Conservation (phyloP, 2,888 invertebrate genomes). For the Scaptomyza tumidula region DNA sequence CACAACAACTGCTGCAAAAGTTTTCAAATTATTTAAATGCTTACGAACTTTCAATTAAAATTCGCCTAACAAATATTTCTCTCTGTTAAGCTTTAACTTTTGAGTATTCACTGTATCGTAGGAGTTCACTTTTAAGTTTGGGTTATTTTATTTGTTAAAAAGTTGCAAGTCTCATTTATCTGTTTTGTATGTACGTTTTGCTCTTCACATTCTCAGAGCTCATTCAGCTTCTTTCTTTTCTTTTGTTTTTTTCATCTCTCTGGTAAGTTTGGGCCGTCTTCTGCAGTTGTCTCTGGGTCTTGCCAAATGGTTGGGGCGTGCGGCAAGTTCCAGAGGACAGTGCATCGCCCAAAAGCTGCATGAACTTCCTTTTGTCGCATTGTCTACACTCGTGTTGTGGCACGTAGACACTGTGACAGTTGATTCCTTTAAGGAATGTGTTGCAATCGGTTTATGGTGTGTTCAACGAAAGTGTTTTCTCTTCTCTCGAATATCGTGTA, state of each 20-base stretch:
- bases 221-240: not conserved
- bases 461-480: conserved; percentile 32
- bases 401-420: conserved; percentile 50
- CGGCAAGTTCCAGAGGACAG: conserved; percentile 22
- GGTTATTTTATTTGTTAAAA: conserved; percentile 62
- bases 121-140: too few relatives aligned
- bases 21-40: too few relatives aligned
- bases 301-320: conserved; percentile 29
- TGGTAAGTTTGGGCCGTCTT: conserved; percentile 44
- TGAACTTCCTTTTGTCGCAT: conserved; percentile 68
- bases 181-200: conserved; percentile 63
- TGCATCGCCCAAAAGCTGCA: conserved; percentile 36
- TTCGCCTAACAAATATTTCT: too few relatives aligned
- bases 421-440: conserved; percentile 44
- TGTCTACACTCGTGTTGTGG: conserved; percentile 39
- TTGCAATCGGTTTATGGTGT: conserved; percentile 24
- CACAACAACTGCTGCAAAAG: too few relatives aligned
- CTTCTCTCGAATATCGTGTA: conserved; percentile 46
- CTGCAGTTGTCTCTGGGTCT: conserved; percentile 39
- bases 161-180: conserved; percentile 72
- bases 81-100: too few relatives aligned
- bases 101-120: too few relatives aligned
- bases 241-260: conserved; percentile 4
- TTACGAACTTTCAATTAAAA: too few relatives aligned
- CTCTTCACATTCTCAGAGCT: conserved; percentile 40